Evolutionary conservation across 2,113 vertebrate genomes (phyloP), one percentile per base, ranked within the genome.

Genomic region (Mesembrinibis cayennensis): DNA sequence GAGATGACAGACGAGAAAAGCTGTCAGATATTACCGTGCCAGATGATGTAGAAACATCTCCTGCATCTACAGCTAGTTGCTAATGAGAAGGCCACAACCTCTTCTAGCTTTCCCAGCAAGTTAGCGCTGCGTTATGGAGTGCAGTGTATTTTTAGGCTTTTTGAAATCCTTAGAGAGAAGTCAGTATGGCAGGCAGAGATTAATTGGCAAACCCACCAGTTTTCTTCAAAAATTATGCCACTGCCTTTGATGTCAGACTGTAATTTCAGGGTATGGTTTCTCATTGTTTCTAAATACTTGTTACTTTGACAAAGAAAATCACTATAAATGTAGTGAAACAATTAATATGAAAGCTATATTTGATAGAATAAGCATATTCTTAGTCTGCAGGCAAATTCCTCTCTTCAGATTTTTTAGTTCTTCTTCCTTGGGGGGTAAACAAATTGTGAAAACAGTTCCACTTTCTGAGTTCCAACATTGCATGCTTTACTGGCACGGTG

Each of bases 81-180:
- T 87, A 3, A 40, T 20, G 32, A 42, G n/a, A 76, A 63, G 55
- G 27, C 40, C 50, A 47, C 27, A 47, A 44, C 2, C 10, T 26
- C 7, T 50, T 53, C 30, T 5, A 10, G 23, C 23, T 70, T 87
- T 83, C 50, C 72, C 34, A 66, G 27, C 36, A 44, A 34, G 19
- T 65, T 38, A 47, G 36, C 1, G 1, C 40, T 40, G 26, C 1
- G 2, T 69, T 82, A 21, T 0, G 4, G 58, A 63, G n/a, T 6
- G 11, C 23, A 17, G 6, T 38, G 38, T 82, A 9, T 13, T 81
- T 89, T 36, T 8, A 69, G 69, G 44, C 4, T 0, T 27, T 78
- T 50, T 44, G 21, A 77, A 65, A 14, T 69, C 17, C 49, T 77
- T 7, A 56, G 10, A 34, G 13, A 34, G 12, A 52, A 71, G 42